Conservation (phyloP, 2,888 invertebrate species). For the Aporophyla nigra region DNA sequence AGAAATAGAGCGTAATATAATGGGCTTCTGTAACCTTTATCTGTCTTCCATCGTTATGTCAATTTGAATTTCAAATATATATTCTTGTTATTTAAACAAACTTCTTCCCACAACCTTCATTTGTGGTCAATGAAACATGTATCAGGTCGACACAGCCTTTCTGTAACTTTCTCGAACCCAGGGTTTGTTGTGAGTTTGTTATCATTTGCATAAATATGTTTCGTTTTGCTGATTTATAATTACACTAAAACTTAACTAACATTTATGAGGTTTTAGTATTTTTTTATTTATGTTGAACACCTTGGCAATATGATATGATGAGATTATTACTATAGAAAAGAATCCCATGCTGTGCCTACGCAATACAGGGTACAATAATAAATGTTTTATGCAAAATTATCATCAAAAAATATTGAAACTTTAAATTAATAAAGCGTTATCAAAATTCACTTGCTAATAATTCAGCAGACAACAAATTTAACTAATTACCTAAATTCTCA, state of each 20-base stretch:
- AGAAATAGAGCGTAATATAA: conserved; percentile 6
- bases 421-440: not conserved
- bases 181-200: conserved; percentile 11
- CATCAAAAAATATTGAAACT: not conserved
- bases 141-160: not conserved
- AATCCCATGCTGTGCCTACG: not conserved
- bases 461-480: conserved; percentile 43
- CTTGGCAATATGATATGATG: not conserved
- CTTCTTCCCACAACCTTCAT: conserved; percentile 12
- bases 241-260: no score
- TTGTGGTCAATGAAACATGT: conserved; percentile 29
- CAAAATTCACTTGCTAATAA: conserved; percentile 13
- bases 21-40: not conserved
- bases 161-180: conserved; percentile 32
- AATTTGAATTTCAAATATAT: conserved; percentile 46
- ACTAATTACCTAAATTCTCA: conserved; percentile 37
- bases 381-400: not conserved
- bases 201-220: not conserved
- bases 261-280: not conserved
- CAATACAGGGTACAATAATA: not conserved
- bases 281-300: not conserved
- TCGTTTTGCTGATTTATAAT: not conserved
- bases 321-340: not conserved
- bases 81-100: conserved; percentile 11
- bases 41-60: not conserved